Evolutionary conservation across 2,888 invertebrate species (phyloP), one percentile per base, ranked within the genome.

Genomic region (Acleris laterana): DNA sequence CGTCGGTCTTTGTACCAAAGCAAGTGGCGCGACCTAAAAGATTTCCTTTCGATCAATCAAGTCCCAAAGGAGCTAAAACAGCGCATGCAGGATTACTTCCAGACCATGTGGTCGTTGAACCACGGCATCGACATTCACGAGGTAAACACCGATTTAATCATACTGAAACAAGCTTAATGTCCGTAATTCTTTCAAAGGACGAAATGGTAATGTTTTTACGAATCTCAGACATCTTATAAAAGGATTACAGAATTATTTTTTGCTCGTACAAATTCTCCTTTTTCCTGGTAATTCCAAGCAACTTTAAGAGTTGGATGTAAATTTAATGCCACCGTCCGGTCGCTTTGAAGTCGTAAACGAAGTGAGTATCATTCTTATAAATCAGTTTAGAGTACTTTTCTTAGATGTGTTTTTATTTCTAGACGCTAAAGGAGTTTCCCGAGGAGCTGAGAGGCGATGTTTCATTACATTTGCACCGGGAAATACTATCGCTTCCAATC

Each of bases 61-160:
- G 97, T 99, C 79, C 99, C 99, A 2, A 98, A 98, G 81, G 98
- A 98, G 83, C 93, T 99, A 70, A 98, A 98, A 84, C 98, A 98
- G 83, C 94, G 99, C 70, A 98, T 99, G 96, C 98, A 98, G 83
- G 99, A 99, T 85, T 99, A 98, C 88, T 99, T 99, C 86, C 98
- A 99, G 89, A 99, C 99, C 16, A 98, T 97, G 95, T 99, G 99
- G 99, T 98, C 98, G 13, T 94, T 99, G 69, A 99, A 98, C 91
- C 98, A 98, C 85, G 99, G 99, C 64, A 99, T 99, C 80, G 98
- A 99, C 87, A 97, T 98, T 75, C 97, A 98, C 82, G 98, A 99
- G 96, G 99, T 98, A 90, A 89, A 50, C 16, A 32, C n/a, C 55
- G 50, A 4, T 17, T 56, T 22, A 17, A 42, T 50, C 50, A 5